Percentiles rank a stretch among this genome's conserved stretches.
Conservation (phyloP, 2,888 invertebrate species). For the Parnassius glacialis region DNA sequence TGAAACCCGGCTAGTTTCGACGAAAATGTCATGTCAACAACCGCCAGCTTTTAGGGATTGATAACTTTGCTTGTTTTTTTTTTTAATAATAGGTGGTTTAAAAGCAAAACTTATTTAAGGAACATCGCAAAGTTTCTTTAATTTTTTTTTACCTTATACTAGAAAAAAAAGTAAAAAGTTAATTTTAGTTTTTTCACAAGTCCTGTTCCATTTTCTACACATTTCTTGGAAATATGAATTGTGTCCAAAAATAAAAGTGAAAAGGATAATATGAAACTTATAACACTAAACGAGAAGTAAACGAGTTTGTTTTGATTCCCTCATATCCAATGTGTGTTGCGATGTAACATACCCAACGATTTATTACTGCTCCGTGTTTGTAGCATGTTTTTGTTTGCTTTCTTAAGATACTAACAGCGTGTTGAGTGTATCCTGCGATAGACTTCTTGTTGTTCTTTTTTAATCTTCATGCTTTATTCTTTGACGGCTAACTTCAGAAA, state of each 20-base stretch:
- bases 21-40: conserved; percentile 8
- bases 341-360: conserved; percentile 17
- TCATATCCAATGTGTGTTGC: conserved; percentile 10
- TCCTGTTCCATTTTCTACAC: too few species aligned
- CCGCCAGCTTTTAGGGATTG: not conserved
- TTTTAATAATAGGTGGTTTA: not conserved
- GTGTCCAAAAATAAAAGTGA: too few species aligned
- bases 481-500: not conserved
- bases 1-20: not conserved
- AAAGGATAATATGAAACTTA: not conserved
- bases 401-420: conserved; percentile 12
- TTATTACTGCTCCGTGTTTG: conserved; percentile 19
- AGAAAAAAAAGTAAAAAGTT: too few species aligned
- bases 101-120: not conserved
- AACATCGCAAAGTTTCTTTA: not conserved
- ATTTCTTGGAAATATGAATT: too few species aligned
- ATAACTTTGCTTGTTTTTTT: not conserved
- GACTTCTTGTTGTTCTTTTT: not conserved
- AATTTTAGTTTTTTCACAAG: too few species aligned
- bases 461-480: not conserved
- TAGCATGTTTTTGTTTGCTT: conserved; percentile 16
- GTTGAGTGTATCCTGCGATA: not conserved
- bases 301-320: conserved; percentile 9
- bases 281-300: conserved; percentile 1
- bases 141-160: too few species aligned